Evolutionary conservation across 2,888 invertebrate genomes (phyloP).

Genomic region (Agrochola circellaris): DNA sequence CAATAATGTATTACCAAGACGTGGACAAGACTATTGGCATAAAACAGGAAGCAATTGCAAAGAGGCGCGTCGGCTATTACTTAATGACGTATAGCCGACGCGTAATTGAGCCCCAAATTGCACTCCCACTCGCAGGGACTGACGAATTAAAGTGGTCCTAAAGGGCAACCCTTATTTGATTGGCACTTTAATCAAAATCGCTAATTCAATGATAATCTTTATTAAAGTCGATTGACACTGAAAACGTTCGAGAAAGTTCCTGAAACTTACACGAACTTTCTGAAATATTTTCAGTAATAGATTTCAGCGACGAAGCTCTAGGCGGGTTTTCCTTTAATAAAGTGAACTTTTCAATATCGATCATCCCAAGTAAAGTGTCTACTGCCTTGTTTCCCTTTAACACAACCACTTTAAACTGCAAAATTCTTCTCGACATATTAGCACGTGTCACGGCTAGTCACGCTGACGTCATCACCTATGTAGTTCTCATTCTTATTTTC

Average conservation of each 20-base stretch:
- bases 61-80: background rate
- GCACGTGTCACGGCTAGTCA: conserved; percentile 21
- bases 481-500: conserved; percentile 51
- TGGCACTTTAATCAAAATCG: conserved; percentile 21
- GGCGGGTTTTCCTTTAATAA: background rate
- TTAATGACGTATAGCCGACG: background rate
- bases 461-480: conserved; percentile 26
- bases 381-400: background rate
- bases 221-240: background rate
- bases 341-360: background rate
- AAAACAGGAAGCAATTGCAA: background rate
- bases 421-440: conserved; percentile 18
- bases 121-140: conserved; percentile 2
- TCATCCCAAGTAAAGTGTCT: background rate
- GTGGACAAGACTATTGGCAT: background rate
- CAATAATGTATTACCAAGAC: background rate
- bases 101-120: background rate
- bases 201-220: background rate
- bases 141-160: background rate
- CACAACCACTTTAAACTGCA: background rate
- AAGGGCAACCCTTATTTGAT: conserved; percentile 26
- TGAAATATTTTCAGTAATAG: conserved; percentile 2
- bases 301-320: background rate
- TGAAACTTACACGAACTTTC: background rate
- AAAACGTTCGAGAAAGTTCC: conserved; percentile 1